Evolutionary conservation across 2,797 vertebrate species (phyloP).

Genomic region (Silurus lanzhouensis): DNA sequence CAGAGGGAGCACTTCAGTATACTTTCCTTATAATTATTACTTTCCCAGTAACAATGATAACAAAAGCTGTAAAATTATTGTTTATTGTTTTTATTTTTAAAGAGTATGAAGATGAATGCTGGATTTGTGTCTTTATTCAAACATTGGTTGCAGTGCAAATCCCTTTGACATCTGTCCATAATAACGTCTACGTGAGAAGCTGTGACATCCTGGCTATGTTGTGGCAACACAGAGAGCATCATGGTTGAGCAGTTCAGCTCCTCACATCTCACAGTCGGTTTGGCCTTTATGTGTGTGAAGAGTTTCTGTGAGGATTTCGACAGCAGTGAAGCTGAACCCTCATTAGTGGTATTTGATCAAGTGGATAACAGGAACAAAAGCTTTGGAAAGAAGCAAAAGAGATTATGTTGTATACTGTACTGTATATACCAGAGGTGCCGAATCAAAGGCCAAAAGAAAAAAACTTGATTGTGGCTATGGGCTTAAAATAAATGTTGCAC

Average conservation of each 20-base stretch:
- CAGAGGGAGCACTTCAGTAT: background rate
- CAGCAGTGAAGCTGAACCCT: conserved; percentile 53
- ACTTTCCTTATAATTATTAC: background rate
- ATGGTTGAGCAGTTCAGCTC: conserved; percentile 59
- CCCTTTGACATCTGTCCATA: conserved; percentile 22
- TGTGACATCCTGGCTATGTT: conserved; percentile 68
- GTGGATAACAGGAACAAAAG: background rate
- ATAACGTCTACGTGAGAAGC: conserved; percentile 50
- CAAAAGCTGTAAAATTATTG: background rate
- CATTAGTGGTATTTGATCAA: conserved; percentile 29
- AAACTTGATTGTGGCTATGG: no score
- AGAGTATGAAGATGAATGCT: background rate
- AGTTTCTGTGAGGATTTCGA: conserved; percentile 34
- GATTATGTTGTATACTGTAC: background rate
- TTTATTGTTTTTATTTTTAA: background rate
- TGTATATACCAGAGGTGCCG: no score
- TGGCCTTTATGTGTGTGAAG: conserved; percentile 46
- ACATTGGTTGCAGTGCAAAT: background rate
- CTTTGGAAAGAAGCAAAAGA: background rate
- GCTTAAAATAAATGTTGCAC: no score
- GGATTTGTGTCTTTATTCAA: background rate
- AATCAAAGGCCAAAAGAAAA: no score
- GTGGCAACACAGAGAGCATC: conserved; percentile 68
- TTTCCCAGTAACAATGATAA: background rate
- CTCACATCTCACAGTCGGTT: conserved; percentile 40